Evolutionary conservation across 2,113 vertebrate genomes (phyloP).

Genomic region (Tylochromis polylepis): DNA sequence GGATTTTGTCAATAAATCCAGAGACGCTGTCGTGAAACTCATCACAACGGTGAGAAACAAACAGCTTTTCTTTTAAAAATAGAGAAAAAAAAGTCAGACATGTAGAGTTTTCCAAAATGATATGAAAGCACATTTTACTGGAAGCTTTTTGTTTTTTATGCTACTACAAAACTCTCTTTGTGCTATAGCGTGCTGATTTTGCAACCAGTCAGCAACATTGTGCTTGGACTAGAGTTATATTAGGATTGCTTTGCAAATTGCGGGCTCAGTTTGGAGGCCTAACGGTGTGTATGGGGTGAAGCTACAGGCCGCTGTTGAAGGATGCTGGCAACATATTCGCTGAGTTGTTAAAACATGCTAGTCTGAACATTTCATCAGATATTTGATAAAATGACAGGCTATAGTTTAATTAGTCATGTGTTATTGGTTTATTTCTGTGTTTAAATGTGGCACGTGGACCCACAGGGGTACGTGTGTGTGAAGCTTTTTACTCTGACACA

Average conservation of each 20-base stretch:
- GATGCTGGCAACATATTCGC: conserved; percentile 15
- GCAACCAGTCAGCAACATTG: not conserved
- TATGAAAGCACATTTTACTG: not conserved
- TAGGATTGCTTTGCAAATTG: not conserved
- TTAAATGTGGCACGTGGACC: not conserved
- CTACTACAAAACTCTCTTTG: not conserved
- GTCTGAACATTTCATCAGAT: conserved; percentile 5
- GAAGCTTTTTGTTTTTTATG: not conserved
- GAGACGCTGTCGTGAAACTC: conserved; percentile 2
- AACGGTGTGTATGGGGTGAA: not conserved
- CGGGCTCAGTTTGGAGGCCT: not conserved
- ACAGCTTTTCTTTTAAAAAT: not conserved
- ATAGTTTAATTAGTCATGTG: not conserved
- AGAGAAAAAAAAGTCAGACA: not conserved
- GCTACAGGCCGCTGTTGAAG: not conserved
- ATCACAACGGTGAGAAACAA: conserved; percentile 61
- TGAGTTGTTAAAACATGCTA: conserved; percentile 12
- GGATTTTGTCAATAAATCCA: not conserved
- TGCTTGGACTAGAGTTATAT: not conserved
- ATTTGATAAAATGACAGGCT: not conserved
- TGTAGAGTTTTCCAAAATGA: not conserved
- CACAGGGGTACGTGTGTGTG: not conserved
- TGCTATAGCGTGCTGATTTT: not conserved
- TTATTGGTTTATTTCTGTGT: not conserved
- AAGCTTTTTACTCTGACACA: not conserved